Evolutionary conservation across 2,888 invertebrate species (phyloP), one percentile per base, ranked within the genome.

Genomic region (Dasysyrphus tricinctus): DNA sequence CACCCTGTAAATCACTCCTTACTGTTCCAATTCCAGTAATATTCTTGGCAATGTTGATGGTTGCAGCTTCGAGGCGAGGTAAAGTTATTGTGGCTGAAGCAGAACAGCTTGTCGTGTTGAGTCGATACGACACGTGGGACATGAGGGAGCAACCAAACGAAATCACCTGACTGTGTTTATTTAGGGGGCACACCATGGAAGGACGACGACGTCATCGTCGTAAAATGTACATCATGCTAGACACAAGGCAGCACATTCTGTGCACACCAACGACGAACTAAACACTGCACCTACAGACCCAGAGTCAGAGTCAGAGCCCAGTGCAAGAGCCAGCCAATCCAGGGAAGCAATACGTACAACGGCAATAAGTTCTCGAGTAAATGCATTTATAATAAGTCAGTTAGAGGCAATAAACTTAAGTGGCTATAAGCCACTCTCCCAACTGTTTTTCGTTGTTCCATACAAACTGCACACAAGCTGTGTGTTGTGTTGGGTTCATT

Each of bases 351-450:
- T 70, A 81, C n/a, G n/a, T n/a, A n/a, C 81, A 44, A 81, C 74
- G 70, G 81, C 85, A 86, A 86, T 86, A 86, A 82, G 86, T 81
- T 82, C 78, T 79, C 82, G 75, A 82, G 86, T 82, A 86, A 86
- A 86, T 86, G 86, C 86, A 86, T 86, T 86, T 86, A 86, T 86
- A 82, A 86, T 86, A 86, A 86, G 86, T 86, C 86, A 82, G 86
- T 86, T 86, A 86, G 86, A 86, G 86, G 86, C 79, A 86, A 86
- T 86, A 86, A 86, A 86, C 81, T 74, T 86, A 82, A 86, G 86
- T 86, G 86, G 82, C 82, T 82, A 86, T 86, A 86, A 86, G 82
- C 78, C 78, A 78, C 86, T 86, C 74, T 78, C 78, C 63, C 86
- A 86, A 86, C 78, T 75, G 82, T 75, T 73, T 72, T 82, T 86